Evolutionary conservation across 2,888 invertebrate genomes (phyloP).

Genomic region (Leptopilina drosophilae): DNA sequence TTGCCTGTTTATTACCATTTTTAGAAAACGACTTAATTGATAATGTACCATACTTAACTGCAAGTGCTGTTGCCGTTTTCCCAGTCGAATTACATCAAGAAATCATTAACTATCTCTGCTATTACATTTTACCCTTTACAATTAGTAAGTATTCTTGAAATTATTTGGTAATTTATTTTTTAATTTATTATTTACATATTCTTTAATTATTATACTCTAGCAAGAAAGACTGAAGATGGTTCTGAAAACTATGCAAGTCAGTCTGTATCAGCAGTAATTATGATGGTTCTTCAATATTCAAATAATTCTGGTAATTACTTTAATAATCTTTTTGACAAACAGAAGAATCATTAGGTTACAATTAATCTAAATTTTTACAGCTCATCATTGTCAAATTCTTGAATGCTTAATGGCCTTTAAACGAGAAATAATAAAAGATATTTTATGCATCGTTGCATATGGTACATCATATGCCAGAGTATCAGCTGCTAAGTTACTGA

Average conservation of each 20-base stretch:
- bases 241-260: constrained; percentile 89
- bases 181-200: constrained; percentile 27
- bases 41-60: constrained; percentile 95
- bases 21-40: constrained; percentile 97
- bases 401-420: constrained; percentile 98
- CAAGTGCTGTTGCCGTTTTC: constrained; percentile 95
- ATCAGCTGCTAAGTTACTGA: constrained; percentile 97
- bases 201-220: background rate
- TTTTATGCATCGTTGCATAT: constrained; percentile 96
- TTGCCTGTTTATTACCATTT: constrained; percentile 97
- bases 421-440: constrained; percentile 92
- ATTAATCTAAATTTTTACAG: constrained; percentile 77
- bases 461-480: constrained; percentile 95
- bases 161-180: constrained; percentile 27
- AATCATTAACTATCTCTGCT: constrained; percentile 95
- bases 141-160: constrained; percentile 83
- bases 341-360: too few species aligned
- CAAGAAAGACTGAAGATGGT: constrained; percentile 84
- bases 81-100: constrained; percentile 95
- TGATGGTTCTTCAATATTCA: constrained; percentile 98
- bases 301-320: constrained; percentile 86
- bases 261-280: constrained; percentile 94
- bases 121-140: constrained; percentile 96
- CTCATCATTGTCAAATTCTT: constrained; percentile 96
- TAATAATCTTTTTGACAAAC: too few species aligned